Percentiles rank a stretch among this genome's conserved stretches.
Conservation (phyloP, 2,888 invertebrate genomes). For the Lycophotia porphyrea region DNA sequence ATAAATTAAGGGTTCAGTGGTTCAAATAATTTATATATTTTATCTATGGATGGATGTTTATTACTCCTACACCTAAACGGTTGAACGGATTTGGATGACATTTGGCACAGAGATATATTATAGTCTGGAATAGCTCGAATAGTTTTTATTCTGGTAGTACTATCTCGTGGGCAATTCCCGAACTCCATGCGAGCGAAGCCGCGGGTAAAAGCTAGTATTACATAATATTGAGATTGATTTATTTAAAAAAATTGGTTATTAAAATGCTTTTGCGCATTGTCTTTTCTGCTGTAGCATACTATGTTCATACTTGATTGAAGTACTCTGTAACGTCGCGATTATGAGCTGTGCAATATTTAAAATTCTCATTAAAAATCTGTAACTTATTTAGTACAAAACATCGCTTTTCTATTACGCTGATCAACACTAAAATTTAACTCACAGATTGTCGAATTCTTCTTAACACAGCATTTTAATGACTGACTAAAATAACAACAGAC, state of each 20-base stretch:
- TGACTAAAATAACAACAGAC: background rate
- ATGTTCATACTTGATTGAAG: background rate
- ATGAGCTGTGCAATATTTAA: background rate
- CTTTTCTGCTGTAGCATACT: background rate
- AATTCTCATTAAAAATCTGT: background rate
- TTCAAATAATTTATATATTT: slow-evolving; percentile 1
- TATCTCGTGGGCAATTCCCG: background rate
- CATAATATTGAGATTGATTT: background rate
- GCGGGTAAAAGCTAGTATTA: background rate
- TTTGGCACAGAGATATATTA: background rate
- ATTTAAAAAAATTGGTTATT: too few relatives aligned
- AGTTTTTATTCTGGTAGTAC: background rate
- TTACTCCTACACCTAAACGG: background rate
- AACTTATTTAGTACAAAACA: background rate
- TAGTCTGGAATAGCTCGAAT: background rate
- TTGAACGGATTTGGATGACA: background rate
- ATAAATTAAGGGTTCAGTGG: background rate
- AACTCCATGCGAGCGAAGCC: background rate
- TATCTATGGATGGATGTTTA: background rate
- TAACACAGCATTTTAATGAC: background rate
- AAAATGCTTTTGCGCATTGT: background rate
- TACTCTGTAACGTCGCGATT: background rate
- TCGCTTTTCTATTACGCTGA: background rate
- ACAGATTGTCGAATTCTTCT: background rate
- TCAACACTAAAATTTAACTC: background rate